Evolutionary conservation across 1,140 invertebrate genomes (phyloP), one percentile per base, ranked within the genome.

Genomic region (Drosophila burlai): DNA sequence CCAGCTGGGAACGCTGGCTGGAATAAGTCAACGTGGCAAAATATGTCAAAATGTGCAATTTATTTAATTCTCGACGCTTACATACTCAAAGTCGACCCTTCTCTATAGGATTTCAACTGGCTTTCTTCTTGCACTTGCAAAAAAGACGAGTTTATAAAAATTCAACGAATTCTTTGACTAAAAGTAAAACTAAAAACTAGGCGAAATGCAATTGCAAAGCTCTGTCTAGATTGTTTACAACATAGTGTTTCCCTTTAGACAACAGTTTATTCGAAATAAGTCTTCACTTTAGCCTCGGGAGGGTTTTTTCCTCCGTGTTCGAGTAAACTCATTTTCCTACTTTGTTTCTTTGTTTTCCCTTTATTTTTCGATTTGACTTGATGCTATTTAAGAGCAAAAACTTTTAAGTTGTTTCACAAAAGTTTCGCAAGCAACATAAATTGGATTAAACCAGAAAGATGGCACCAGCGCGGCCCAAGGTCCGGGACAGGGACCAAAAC

Each of bases 381-480:
- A 81, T 80, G 85, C 85, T 90, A 82, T 90, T 90, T 90, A 90
- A 90, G 79, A 80, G 62, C 64, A 76, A 82, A 57, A 90, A 90
- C 85, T 90, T 90, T 90, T 90, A 90, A 90, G 85, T 90, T 90
- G 85, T 80, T 85, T 54, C 47, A 69, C 63, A 84, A 90, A 89
- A 81, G 47, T 83, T 90, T 91, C 58, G 64, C 49, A 60, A 85
- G 86, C 61, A 90, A 81, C 87, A 89, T 90, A 90, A 90, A 90
- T 90, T 90, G 85, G 85, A 90, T 90, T 90, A 90, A 90, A 84
- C 84, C 84, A 84, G 87, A 89, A 89, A 90, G 84, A 89, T 89
- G 84, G 85, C 84, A 89, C 85, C 84, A 89, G 74, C 45, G 78
- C 69, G 85, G 61, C 85, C 78, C 76, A 81, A 81, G 83, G 76